Conservation (phyloP, 2,113 vertebrate species). For the Paraplagusia blochii region DNA sequence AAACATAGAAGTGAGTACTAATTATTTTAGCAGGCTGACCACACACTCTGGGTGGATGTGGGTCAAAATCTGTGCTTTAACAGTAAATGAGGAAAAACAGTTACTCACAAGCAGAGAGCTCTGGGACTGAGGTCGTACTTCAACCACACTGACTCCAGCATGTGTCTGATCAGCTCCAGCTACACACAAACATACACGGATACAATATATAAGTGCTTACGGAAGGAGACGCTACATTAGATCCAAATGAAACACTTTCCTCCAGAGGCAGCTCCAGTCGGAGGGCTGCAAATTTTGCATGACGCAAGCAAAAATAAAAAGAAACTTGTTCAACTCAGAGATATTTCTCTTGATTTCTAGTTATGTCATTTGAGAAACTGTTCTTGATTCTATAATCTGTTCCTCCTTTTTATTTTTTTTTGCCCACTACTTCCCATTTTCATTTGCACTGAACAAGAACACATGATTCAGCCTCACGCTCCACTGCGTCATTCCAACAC, state of each 20-base stretch:
- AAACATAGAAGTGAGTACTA: neutral
- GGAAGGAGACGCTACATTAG: slow-evolving; percentile 31
- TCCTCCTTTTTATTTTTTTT: slow-evolving; percentile 26
- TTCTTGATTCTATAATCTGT: slow-evolving; percentile 4
- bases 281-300: slow-evolving; percentile 14
- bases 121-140: slow-evolving; percentile 77
- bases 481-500: slow-evolving; percentile 1
- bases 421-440: slow-evolving; percentile 32
- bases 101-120: slow-evolving; percentile 83
- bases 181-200: slow-evolving; percentile 61
- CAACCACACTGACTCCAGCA: slow-evolving; percentile 87
- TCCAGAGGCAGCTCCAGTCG: neutral
- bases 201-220: slow-evolving; percentile 44
- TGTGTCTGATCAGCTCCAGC: slow-evolving; percentile 86
- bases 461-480: neutral
- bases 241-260: slow-evolving; percentile 36
- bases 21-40: too few species aligned
- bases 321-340: slow-evolving; percentile 4
- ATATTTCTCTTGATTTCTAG: neutral
- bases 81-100: neutral
- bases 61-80: neutral
- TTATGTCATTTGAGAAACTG: neutral
- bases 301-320: neutral
- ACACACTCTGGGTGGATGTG: slow-evolving; percentile 1
- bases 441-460: slow-evolving; percentile 23